These are phyloP conservation scores for Dicerorhinus sumatrensis DNA, from an alignment of 2,113 vertebrate genomes.

Conservation along the genomic window DNA sequence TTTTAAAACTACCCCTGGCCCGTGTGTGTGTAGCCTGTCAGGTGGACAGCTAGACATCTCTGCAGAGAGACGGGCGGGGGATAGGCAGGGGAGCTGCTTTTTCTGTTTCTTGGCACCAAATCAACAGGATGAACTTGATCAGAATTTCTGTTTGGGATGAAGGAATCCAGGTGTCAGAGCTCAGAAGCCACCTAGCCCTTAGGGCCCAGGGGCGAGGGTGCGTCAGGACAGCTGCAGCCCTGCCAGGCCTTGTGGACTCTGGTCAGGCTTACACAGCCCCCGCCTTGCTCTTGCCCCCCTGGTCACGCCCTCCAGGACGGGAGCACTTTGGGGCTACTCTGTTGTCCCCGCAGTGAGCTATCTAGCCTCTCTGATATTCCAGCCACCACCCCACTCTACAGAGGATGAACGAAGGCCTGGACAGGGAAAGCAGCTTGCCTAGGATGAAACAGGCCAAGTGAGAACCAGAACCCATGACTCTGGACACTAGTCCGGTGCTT, in stretches of 20 bases:
- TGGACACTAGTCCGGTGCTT: no score
- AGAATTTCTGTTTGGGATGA: not conserved
- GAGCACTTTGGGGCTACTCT: not conserved
- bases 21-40: not conserved
- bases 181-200: not conserved
- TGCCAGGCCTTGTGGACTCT: not conserved
- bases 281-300: no score
- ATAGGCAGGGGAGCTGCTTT: not conserved
- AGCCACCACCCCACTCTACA: not conserved
- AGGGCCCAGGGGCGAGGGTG: not conserved
- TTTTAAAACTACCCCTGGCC: not conserved
- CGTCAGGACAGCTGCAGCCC: not conserved
- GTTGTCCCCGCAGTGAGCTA: not conserved
- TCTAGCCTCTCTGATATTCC: not conserved
- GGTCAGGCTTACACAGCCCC: not conserved
- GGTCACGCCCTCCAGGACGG: not conserved
- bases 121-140: not conserved
- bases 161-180: not conserved
- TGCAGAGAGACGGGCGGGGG: not conserved
- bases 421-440: not conserved
- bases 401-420: not conserved
- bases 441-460: not conserved
- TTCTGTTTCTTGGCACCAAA: not conserved
- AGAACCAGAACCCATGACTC: not conserved
- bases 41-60: fast-evolving